Base-by-base conservation (phyloP, 2,888 invertebrate species). In the Tetranychus piercei region DNA sequence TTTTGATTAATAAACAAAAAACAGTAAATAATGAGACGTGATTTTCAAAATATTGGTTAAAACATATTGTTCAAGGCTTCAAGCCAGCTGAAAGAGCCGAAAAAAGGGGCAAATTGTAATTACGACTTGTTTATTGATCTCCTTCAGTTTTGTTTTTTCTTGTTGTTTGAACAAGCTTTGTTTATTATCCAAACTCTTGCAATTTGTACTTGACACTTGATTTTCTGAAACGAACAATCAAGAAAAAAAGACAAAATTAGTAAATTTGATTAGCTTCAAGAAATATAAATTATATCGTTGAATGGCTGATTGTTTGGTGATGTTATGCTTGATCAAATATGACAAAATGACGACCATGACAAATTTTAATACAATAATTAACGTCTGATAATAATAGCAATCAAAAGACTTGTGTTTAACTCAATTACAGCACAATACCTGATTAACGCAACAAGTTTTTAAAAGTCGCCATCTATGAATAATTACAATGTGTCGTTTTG, bases 271-370 rank as follows among this genome's bases (percentile, higher is more conserved):
- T 15, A 55, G 15, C 15, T 55, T 34, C 34, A 34, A 34, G 34
- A 34, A 34, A 34, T 34, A 34, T 34, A 34, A 34, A 34, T 34
- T 34, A 34, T 34, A 34, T 34, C 4, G 34, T 34, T 5, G 55
- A 55, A 11, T 55, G 15, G 55, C 15, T 55, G 55, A 55, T 55
- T 55, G 55, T 55, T 55, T 55, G 55, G 2, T 55, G 15, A 55
- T 55, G 55, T 55, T 55, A 55, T 55, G 55, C 11, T 55, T 55
- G 55, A 55, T 55, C 15, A 15, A 55, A 55, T 9, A 15, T 55
- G 55, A 55, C 55, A 55, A 55, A 55, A 55, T 55, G 55, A 55
- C 55, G 55, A 55, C 55, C 55, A 55, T 55, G 55, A 55, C 55
- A 55, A 55, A 55, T 55, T 55, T 2, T 15, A 55, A 15, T 55